Evolutionary conservation across 2,113 vertebrate genomes (phyloP), one percentile per base, ranked within the genome.

Genomic region (Dromaius novaehollandiae): DNA sequence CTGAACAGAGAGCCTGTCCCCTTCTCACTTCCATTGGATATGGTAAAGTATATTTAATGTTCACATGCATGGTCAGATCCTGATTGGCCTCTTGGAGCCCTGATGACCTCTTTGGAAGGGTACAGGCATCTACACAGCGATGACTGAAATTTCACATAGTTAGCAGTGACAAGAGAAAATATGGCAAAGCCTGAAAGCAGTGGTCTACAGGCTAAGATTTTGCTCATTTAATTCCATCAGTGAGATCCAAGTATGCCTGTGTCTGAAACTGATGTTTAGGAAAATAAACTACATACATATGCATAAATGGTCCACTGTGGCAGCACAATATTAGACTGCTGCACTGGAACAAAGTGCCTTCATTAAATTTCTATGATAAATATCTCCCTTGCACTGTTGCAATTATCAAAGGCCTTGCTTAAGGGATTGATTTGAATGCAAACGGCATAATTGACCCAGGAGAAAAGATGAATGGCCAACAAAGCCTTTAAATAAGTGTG

Each of bases 341-440:
- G 80, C 76, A 46, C 65, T 87, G 63, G 58, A 92, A 97, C 73
- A 80, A 70, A 96, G 68, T 20, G 38, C 83, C 80, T 89, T 76
- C 74, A 68, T 89, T 92, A 78, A 60, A 64, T 55, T 68, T 48
- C 56, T 71, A 25, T 95, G 94, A 96, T 65, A 95, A 96, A 94
- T 91, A 88, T n/a, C 88, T 73, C 64, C 76, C 55, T 78, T 42
- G 44, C 42, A 64, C 86, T 69, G 79, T 89, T 91, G 90, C 84
- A 95, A 84, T 92, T 96, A 96, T 70, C 93, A 94, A 20, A 24
- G 2, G 89, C 51, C 77, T 96, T 93, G 96, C 95, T 90, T 97
- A 97, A 97, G 38, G 93, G 90, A 88, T 92, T 96, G 92, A 93
- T 92, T 51, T 73, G 96, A 96, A 95, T 97, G 94, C 89, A 91